A percentile compares a stretch with the other conserved stretches of the same genome.
Evolutionary conservation across 1,140 invertebrate genomes (phyloP).

Genomic region (Zaprionus africanus): DNA sequence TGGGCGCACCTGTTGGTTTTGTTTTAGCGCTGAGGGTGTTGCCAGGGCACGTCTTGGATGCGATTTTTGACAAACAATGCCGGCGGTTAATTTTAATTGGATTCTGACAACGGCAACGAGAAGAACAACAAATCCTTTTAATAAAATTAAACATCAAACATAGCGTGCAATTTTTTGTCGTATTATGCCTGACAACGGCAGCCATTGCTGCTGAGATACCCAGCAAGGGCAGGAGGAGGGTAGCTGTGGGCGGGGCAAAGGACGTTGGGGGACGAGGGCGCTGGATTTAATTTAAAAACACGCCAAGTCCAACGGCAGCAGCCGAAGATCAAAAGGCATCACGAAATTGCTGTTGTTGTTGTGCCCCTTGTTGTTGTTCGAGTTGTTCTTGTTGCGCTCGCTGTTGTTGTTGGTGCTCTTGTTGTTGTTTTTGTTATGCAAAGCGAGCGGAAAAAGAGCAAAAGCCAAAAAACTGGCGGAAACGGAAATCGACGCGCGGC

Average conservation of each 20-base stretch:
- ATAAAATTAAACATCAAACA: conserved; percentile 83
- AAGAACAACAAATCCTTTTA: conserved; percentile 75
- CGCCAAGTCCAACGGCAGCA: conserved; percentile 75
- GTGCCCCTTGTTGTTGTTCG: not conserved
- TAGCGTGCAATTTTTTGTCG: conserved; percentile 78
- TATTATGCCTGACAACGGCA: conserved; percentile 75
- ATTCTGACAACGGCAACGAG: conserved; percentile 55
- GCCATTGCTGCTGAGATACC: conserved; percentile 21
- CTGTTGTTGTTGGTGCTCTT: too few relatives aligned
- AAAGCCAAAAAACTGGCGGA: conserved; percentile 67
- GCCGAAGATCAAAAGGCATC: conserved; percentile 80
- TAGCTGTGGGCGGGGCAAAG: conserved; percentile 3
- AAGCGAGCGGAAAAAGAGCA: conserved; percentile 37
- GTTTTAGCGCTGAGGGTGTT: not conserved
- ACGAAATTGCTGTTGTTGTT: conserved; percentile 43
- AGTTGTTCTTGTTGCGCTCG: not conserved
- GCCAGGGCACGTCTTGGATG: conserved; percentile 39
- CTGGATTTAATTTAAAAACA: conserved; percentile 82
- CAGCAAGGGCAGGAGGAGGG: not conserved
- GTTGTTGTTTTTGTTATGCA: conserved; percentile 34
- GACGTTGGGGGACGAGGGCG: conserved; percentile 4
- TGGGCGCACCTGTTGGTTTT: conserved; percentile 25
- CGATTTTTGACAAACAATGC: conserved; percentile 77
- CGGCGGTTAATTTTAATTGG: conserved; percentile 83
- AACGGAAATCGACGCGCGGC: conserved; percentile 78